Conservation (phyloP, 2,113 vertebrate species). For the Baryphthengus martii region DNA sequence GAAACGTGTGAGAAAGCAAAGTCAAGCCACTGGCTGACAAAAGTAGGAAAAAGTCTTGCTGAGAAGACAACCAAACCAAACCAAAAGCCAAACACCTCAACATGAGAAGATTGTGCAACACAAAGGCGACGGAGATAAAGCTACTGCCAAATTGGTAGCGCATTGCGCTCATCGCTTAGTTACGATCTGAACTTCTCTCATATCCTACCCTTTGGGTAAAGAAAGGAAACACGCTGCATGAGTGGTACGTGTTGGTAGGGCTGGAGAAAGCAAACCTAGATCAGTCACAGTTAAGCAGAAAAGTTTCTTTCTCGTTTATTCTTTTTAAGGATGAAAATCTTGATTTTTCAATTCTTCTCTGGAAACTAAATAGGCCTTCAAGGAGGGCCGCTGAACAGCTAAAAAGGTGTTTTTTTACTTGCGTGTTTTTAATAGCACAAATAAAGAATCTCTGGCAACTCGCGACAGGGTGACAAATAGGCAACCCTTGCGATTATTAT, state of each 20-base stretch:
- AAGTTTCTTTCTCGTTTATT: not conserved
- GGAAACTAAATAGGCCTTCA: not conserved
- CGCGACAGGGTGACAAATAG: constrained; percentile 33
- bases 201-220: not conserved
- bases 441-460: constrained; percentile 39
- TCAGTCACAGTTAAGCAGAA: not conserved
- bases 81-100: too few relatives aligned
- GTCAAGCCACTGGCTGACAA: not conserved
- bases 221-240: not conserved
- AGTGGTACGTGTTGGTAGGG: not conserved
- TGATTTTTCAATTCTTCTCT: not conserved
- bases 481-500: not conserved
- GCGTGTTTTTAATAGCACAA: constrained; percentile 38
- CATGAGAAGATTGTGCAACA: not conserved
- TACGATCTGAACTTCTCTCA: not conserved
- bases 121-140: not conserved
- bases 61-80: too few relatives aligned
- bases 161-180: too few relatives aligned
- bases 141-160: not conserved
- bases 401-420: not conserved
- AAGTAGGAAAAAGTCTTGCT: not conserved
- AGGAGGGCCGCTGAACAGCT: not conserved
- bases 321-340: not conserved
- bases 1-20: not conserved
- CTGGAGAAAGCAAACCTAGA: not conserved